Evolutionary conservation across 2,113 vertebrate genomes (phyloP), one percentile per base, ranked within the genome.

Genomic region (Melanostigma gelatinosum): DNA sequence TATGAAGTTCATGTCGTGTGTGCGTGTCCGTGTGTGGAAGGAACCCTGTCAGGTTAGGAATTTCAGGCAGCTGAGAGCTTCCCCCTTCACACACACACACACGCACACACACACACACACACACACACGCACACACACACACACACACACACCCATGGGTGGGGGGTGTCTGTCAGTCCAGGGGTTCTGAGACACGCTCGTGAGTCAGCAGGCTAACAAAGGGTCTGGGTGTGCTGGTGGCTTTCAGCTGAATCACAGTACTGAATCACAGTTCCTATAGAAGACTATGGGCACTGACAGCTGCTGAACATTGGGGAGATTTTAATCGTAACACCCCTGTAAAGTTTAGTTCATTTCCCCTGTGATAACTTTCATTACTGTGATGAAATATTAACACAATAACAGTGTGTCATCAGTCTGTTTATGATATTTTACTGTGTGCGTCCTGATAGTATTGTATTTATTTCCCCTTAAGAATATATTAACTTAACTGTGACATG

Each of bases 21-120:
- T 44, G 63, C 24, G 38, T 29, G 57, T 61, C 29, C 34, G 58
- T 40, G 34, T 63, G 61, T 63, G 66, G 12, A 42, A 52, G 61
- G 27, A 32, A 38, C 72, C 57, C 73, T 92, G 90, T 91, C 90
- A 91, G 86, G 77, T 85, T 82, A 88, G 82, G 87, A 91, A 91
- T 92, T 84, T 69, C 71, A 87, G 83, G 83, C 90, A 91, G 88
- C 90, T 91, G 86, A 88, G 72, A 82, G 44, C 85, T 8, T 8
- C 38, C 4, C 38, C 4, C 38, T 1, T 9, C 1, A 52, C 44
- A 18, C 27, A 15, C 71, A 8, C 70, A 29, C 72, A 20, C 58
- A 12, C 72, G 32, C 55, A 46, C 42, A 55, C 79, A 24, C 72
- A 38, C 77, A 34, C 70, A 63, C 69, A 52, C 50, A 57, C 65